Base-by-base conservation (phyloP, 2,113 vertebrate genomes). In the Hystrix cristata region DNA sequence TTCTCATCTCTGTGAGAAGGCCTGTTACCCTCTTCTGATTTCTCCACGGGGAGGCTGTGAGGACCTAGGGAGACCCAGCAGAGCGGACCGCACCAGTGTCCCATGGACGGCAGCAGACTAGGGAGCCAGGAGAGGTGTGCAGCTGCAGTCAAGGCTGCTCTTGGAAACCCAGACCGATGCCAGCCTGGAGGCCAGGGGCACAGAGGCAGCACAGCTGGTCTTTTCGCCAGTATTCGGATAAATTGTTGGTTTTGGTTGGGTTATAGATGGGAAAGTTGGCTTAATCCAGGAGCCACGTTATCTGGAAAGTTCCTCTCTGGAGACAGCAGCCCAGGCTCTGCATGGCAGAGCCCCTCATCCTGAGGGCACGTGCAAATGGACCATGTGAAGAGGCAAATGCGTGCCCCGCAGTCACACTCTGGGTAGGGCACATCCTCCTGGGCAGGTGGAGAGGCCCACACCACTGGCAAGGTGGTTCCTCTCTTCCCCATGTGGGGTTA, bases 101-200 rank as follows among this genome's bases (percentile, higher is more conserved):
- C 83, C 3, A 12, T 38, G 29, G 25, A 12, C 2, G 18, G 76
- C 0, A 3, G 59, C 38, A 46, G 53, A 57, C 1, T 0, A 21
- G 69, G 79, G 53, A 21, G 29, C 27, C 59, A 29, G 78, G 81
- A 81, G 67, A 76, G 53, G 29, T 0, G 0, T 12, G 69, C 43
- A 67, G 23, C 0, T 25, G 15, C 62, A 83, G 53, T 16, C 62
- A 5, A 38, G 19, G 13, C 25, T 27, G 19, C 69, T 29, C 71
- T 78, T 23, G 23, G 78, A 67, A 57, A 74, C 18, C 46, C 46
- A 11, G n/a, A 34, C 4, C 0, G 5, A 48, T 48, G 43, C 87
- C 27, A 5, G 55, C 31, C 9, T 57, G 87, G 57, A 59, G 48
- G 72, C 25, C 46, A 51, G 6, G 1, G 6, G 46, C 72, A 25